phyloP scores from a whole-genome alignment of 2,888 invertebrate genomes.

The Glomeris marginata region DNA sequence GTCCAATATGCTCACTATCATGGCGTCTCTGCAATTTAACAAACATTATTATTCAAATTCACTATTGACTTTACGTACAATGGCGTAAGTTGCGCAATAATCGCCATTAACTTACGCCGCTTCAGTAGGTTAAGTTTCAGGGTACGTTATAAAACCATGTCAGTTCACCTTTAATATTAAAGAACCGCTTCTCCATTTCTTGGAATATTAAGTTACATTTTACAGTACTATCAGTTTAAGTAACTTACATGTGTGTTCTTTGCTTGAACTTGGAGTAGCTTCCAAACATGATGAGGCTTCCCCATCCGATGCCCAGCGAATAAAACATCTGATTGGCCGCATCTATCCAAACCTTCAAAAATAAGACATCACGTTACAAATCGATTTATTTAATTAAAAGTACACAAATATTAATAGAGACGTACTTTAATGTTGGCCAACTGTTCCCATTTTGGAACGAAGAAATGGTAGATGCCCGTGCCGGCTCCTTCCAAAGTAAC shows the following conservation, averaged over 20 bases:
- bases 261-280: constrained; percentile 46
- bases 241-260: constrained; percentile 19
- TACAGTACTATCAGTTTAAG: too few species aligned
- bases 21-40: constrained; percentile 42
- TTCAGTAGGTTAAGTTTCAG: too few species aligned
- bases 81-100: too few species aligned
- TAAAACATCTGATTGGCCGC: constrained; percentile 74
- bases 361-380: too few species aligned
- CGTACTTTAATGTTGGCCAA: constrained; percentile 21
- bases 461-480: constrained; percentile 24
- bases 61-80: not conserved
- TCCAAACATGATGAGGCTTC: constrained; percentile 61
- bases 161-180: too few species aligned
- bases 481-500: constrained; percentile 22
- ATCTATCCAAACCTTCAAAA: constrained; percentile 53
- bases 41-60: too few species aligned
- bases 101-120: too few species aligned
- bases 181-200: too few species aligned
- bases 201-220: too few species aligned
- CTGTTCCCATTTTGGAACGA: constrained; percentile 24
- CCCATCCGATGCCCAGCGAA: constrained; percentile 62
- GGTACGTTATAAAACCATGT: too few species aligned
- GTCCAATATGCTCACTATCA: constrained; percentile 54
- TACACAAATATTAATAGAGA: too few species aligned
- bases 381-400: too few species aligned